phyloP scores from a whole-genome alignment of 1,140 invertebrate genomes.

The Trachelipus rathkii region DNA sequence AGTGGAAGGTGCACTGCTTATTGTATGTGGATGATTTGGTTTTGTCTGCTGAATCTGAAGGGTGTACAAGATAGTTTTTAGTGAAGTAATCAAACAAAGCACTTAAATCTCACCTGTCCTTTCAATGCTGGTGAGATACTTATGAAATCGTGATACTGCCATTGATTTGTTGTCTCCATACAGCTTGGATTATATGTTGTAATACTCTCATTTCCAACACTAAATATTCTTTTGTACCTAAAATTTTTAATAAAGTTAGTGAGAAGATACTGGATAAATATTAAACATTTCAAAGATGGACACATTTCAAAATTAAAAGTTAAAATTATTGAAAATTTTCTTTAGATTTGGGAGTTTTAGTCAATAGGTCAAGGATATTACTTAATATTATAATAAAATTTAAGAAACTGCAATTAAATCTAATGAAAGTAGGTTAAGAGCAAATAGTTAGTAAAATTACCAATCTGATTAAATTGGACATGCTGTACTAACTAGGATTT shows the following conservation, averaged over 20 bases:
- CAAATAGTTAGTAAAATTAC: neutral
- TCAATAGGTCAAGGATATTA: no score
- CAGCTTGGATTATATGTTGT: conserved; percentile 94
- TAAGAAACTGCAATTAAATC: neutral
- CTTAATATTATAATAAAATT: no score
- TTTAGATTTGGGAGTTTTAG: no score
- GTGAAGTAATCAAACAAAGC: neutral
- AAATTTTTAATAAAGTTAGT: neutral
- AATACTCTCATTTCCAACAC: conserved; percentile 88
- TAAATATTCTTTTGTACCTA: conserved; percentile 96
- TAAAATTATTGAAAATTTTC: no score
- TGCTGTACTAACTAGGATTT: neutral
- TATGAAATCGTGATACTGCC: conserved; percentile 78
- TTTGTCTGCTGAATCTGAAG: no score
- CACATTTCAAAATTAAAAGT: no score
- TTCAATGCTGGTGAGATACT: conserved; percentile 62
- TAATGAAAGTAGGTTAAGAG: neutral
- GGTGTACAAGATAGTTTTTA: no score
- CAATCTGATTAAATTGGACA: neutral
- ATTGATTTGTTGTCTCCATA: conserved; percentile 94
- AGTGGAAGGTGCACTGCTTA: no score
- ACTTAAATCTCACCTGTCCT: conserved; percentile 50
- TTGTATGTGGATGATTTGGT: no score
- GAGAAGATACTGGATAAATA: no score
- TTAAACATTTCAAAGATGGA: no score